phyloP scores from a whole-genome alignment of 2,888 invertebrate species.

The Stictocephala bisonia region DNA sequence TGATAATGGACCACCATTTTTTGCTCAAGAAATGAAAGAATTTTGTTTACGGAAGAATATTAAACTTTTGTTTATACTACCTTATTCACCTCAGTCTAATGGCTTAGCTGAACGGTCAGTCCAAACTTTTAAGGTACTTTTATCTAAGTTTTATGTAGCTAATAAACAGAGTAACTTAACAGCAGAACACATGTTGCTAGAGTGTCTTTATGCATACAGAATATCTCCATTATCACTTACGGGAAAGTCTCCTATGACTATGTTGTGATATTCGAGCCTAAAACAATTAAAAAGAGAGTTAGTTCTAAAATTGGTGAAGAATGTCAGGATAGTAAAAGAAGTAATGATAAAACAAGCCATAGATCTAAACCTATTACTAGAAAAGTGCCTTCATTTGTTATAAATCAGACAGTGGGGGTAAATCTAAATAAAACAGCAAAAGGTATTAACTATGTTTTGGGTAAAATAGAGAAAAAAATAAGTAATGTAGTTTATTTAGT shows the following conservation, averaged over 20 bases:
- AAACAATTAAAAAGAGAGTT: slow-evolving; percentile 4
- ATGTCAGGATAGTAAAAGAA: too few relatives aligned
- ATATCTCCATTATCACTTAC: slow-evolving; percentile 35
- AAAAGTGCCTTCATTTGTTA: too few relatives aligned
- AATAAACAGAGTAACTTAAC: too few relatives aligned
- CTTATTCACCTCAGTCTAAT: slow-evolving; percentile 21
- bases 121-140: too few relatives aligned
- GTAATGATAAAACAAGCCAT: too few relatives aligned
- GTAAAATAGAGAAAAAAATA: background rate
- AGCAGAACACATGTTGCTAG: slow-evolving; percentile 4
- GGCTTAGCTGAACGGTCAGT: too few relatives aligned
- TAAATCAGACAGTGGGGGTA: background rate
- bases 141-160: too few relatives aligned
- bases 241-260: slow-evolving; percentile 35
- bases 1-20: slow-evolving; percentile 4
- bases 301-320: background rate
- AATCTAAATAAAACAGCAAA: background rate
- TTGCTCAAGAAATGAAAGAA: too few relatives aligned
- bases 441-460: background rate
- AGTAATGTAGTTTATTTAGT: background rate
- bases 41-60: background rate
- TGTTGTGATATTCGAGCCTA: slow-evolving; percentile 28
- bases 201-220: too few relatives aligned
- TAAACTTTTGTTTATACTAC: slow-evolving; percentile 17
- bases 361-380: too few relatives aligned